phyloP scores from a whole-genome alignment of 2,113 vertebrate species.

The Prolemur simus region DNA sequence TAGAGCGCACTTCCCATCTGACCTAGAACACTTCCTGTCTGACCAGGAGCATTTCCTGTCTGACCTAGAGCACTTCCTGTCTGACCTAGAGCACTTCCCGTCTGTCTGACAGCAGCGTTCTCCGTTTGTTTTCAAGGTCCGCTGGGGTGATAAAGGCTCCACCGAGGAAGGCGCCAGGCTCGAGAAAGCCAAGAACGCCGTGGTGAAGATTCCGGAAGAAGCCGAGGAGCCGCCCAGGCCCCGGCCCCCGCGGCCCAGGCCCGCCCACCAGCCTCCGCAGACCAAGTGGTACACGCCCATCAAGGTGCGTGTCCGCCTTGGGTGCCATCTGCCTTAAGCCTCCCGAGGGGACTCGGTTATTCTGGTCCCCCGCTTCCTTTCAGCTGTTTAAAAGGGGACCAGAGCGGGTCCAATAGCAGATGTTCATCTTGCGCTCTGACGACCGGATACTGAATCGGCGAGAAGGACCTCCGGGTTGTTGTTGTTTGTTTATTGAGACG shows the following conservation, averaged over 20 bases:
- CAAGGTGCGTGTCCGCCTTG: slow-evolving; percentile 86
- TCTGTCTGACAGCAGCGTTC: background rate
- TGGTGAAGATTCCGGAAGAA: slow-evolving; percentile 92
- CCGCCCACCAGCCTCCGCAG: slow-evolving; percentile 81
- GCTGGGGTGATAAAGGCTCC: slow-evolving; percentile 98
- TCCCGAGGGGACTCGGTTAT: background rate
- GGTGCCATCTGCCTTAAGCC: too few relatives aligned
- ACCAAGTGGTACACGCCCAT: slow-evolving; percentile 98
- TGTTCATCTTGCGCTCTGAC: background rate
- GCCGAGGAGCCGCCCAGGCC: slow-evolving; percentile 85
- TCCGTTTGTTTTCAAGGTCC: slow-evolving; percentile 87
- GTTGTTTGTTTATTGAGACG: background rate
- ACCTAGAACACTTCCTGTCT: too few relatives aligned
- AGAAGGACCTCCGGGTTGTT: background rate
- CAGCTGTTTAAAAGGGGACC: background rate
- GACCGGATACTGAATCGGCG: background rate
- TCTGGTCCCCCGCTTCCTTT: fast-evolving
- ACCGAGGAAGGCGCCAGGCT: slow-evolving; percentile 97
- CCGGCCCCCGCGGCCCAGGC: slow-evolving; percentile 80
- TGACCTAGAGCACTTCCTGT: background rate
- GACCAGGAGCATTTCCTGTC: too few relatives aligned
- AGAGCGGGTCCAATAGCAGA: background rate
- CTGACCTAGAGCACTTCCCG: background rate
- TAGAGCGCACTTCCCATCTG: too few relatives aligned
- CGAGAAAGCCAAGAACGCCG: slow-evolving; percentile 97